Evolutionary conservation across 2,888 invertebrate genomes (phyloP), one percentile per base, ranked within the genome.

Genomic region (Perizoma flavofasciatum): DNA sequence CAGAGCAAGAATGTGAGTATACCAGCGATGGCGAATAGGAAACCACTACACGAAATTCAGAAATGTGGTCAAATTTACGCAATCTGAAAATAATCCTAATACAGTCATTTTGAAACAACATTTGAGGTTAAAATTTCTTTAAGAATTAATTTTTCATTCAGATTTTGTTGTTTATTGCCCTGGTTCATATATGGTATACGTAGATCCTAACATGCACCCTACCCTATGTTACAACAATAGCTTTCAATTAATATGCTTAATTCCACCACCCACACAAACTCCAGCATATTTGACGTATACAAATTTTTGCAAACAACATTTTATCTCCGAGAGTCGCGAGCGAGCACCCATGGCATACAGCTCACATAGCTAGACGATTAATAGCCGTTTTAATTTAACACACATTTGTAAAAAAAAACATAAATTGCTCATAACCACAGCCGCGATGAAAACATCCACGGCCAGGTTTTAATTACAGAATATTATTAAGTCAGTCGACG

Each of bases 381-480:
- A 81, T 81, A 76, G 75, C 77, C 71, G 68, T 69, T 75, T 76
- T 77, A 77, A 78, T 78, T 76, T 73, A 75, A 73, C 75, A 72
- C 74, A 71, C 71, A 73, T 73, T 62, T 59, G 65, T 60, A 72
- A 79, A 80, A 79, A 80, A 81, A 77, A 73, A 57, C 74, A 76
- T 77, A 78, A 84, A 83, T 83, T 79, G 78, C 78, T 78, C 75
- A 77, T 72, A 78, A 78, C 77, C 74, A 74, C 75, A 44, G 43
- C 65, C 66, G 78, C 79, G 79, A 79, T 83, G 81, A 82, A 86
- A 85, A 83, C 75, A 78, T 81, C 79, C 75, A 66, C 77, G 76
- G 79, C 77, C 82, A 82, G 81, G 81, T 86, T 89, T 89, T 89
- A 89, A 89, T 89, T 89, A 89, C 88, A 85, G 82, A 85, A 86